These are phyloP conservation scores for Rotaria socialis DNA, from an alignment of 2,888 invertebrate species.

Conservation along the genomic window DNA sequence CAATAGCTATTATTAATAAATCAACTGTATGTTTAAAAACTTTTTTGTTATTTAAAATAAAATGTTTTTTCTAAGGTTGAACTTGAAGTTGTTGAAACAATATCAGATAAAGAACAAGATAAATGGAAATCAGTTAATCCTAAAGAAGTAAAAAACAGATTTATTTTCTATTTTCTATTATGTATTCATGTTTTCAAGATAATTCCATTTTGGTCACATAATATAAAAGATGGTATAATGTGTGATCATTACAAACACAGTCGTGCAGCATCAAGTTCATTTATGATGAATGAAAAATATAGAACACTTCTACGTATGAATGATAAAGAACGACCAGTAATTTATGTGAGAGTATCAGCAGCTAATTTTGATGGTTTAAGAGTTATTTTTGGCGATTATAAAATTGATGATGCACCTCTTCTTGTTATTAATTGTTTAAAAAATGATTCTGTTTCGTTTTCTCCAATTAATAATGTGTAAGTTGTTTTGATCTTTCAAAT, in stretches of 20 bases:
- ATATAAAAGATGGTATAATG: constrained; percentile 37
- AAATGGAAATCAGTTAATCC: background rate
- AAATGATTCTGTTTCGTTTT: constrained; percentile 67
- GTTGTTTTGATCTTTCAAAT: too few relatives aligned
- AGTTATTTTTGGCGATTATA: constrained; percentile 77
- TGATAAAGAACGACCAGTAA: constrained; percentile 53
- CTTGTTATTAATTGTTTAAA: constrained; percentile 84
- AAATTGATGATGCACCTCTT: constrained; percentile 80
- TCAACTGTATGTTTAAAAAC: constrained; percentile 24
- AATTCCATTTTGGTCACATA: background rate
- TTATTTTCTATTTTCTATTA: background rate
- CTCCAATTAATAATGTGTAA: constrained; percentile 54
- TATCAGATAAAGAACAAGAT: constrained; percentile 47
- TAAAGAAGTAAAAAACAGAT: constrained; percentile 12
- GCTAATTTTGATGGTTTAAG: constrained; percentile 84
- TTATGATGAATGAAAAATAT: constrained; percentile 47
- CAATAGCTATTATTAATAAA: constrained; percentile 69
- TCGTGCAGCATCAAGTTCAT: constrained; percentile 37
- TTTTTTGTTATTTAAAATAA: background rate
- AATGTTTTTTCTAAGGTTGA: constrained; percentile 59
- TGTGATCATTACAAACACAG: background rate
- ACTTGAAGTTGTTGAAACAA: constrained; percentile 73
- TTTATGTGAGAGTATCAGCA: constrained; percentile 73
- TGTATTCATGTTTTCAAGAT: background rate
- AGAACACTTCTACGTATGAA: constrained; percentile 42